phyloP scores from a whole-genome alignment of 35 echinoderm and acorn worm genomes.

The Ptychodera flava region DNA sequence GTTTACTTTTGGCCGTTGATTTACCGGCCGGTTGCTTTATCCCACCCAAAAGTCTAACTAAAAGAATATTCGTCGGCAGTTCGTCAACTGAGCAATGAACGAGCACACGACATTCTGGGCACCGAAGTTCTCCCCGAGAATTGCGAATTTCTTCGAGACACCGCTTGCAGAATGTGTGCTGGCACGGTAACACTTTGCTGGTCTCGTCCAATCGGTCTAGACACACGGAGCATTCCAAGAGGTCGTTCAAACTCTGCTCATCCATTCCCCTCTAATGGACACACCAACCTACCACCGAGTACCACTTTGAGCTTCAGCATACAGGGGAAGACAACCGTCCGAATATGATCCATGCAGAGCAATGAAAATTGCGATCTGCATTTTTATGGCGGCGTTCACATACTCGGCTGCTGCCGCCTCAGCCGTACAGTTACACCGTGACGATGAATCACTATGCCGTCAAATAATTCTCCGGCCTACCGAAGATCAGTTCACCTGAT shows the following conservation, averaged over 20 bases:
- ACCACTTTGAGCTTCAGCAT: too few species aligned
- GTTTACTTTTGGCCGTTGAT: background rate
- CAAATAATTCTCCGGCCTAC: too few species aligned
- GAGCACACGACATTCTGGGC: slow-evolving; percentile 83
- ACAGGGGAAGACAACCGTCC: too few species aligned
- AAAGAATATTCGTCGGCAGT: slow-evolving; percentile 95
- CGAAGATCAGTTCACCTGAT: too few species aligned
- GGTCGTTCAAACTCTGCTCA: slow-evolving; percentile 15
- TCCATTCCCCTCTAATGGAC: too few species aligned
- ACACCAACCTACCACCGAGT: too few species aligned
- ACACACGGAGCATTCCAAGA: slow-evolving; percentile 95
- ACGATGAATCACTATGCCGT: too few species aligned
- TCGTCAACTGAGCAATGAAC: slow-evolving; percentile 61
- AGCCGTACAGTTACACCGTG: too few species aligned
- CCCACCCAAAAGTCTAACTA: slow-evolving; percentile 86
- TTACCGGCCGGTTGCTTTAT: background rate
- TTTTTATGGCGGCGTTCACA: too few species aligned
- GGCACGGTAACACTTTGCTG: slow-evolving; percentile 83
- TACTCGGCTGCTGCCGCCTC: too few species aligned
- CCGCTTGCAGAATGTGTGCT: slow-evolving; percentile 90
- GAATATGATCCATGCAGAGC: too few species aligned
- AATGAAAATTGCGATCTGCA: too few species aligned
- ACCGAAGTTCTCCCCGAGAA: slow-evolving; percentile 66
- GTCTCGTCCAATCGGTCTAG: slow-evolving; percentile 78
- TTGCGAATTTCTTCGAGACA: slow-evolving; percentile 84